Evolutionary conservation across 2,113 vertebrate species (phyloP).

Genomic region (Anoura caudifer): DNA sequence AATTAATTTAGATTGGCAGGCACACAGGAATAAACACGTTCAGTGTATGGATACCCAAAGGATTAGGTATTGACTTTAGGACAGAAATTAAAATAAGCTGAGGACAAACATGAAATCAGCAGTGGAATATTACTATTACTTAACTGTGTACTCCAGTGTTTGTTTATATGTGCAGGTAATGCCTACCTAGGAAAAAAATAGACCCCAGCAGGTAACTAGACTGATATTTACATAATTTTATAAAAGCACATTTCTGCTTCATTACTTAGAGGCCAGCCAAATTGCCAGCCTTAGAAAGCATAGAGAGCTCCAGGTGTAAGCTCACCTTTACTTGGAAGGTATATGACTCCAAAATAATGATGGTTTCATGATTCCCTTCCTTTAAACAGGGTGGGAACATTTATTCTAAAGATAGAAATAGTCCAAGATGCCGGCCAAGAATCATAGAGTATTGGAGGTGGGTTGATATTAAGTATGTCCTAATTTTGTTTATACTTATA

Average conservation of each 20-base stretch:
- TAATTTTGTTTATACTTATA: not conserved
- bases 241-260: not conserved
- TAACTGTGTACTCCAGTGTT: not conserved
- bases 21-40: conserved; percentile 48
- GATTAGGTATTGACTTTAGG: conserved; percentile 9
- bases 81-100: conserved; percentile 31
- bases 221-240: not conserved
- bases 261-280: not conserved
- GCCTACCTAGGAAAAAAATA: not conserved
- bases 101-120: conserved; percentile 33
- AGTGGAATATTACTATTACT: not conserved
- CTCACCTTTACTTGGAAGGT: not conserved
- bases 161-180: conserved; percentile 21
- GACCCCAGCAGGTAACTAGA: not conserved
- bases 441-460: not conserved
- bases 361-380: not conserved
- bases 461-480: not conserved
- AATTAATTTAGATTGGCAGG: conserved; percentile 64
- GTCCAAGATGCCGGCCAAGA: not conserved
- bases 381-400: not conserved
- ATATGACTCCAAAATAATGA: not conserved
- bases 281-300: not conserved
- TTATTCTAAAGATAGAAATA: not conserved
- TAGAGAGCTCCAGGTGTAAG: not conserved
- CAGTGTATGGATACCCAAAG: not conserved